Evolutionary conservation across 2,797 vertebrate species (phyloP).

Genomic region (Myotis daubentonii): DNA sequence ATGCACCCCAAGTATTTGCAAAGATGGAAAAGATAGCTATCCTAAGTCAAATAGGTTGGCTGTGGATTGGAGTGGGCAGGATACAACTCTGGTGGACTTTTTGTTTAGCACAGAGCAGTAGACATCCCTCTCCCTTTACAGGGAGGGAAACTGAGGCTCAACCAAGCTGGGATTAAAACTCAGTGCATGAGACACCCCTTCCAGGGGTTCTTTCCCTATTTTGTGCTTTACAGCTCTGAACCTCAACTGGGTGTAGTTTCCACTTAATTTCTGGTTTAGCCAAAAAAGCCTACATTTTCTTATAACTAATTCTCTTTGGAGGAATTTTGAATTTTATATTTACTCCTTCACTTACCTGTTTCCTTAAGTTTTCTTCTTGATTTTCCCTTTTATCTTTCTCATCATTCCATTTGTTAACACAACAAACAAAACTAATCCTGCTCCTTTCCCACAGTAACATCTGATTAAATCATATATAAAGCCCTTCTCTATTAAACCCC

Average conservation of each 20-base stretch:
- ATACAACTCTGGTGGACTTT: not conserved
- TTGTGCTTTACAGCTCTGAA: not conserved
- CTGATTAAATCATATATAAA: not conserved
- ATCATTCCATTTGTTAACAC: not conserved
- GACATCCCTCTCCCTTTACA: not conserved
- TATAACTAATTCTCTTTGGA: not conserved
- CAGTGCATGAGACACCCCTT: not conserved
- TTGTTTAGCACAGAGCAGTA: not conserved
- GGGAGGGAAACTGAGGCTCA: constrained; percentile 1
- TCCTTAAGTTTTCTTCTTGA: not conserved
- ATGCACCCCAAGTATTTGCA: not conserved
- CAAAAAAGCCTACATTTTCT: not conserved
- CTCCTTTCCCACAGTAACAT: not conserved
- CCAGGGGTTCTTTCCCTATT: not conserved
- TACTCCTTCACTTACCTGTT: not conserved
- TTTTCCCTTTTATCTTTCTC: not conserved
- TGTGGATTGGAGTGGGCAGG: not conserved
- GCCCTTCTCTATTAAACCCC: not conserved
- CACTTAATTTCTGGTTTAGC: not conserved
- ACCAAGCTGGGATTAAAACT: not conserved
- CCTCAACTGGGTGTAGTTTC: not conserved
- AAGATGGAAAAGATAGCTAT: not conserved
- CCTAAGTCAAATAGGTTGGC: not conserved
- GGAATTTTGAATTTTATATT: constrained; percentile 23
- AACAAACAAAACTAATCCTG: not conserved